Percentiles rank a stretch among this genome's conserved stretches.
phyloP scores from a whole-genome alignment of 2,113 vertebrate species.

The Symphodus melops region DNA sequence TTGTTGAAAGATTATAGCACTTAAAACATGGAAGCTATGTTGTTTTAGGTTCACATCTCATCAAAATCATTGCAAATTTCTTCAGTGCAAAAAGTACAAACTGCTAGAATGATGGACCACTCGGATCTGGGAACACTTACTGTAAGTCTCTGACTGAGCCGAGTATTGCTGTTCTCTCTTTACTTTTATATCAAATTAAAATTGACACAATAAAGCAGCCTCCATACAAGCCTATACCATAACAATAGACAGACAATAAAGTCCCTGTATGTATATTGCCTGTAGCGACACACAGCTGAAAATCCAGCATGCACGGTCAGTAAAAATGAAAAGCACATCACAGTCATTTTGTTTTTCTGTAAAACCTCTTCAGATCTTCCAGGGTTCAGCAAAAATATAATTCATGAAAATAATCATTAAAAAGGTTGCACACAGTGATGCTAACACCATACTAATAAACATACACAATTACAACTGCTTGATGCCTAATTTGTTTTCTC shows the following conservation, averaged over 20 bases:
- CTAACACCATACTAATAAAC: no score
- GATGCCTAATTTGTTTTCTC: no score
- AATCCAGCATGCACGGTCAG: not conserved
- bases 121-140: not conserved
- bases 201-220: not conserved
- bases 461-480: no score
- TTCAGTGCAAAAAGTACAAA: not conserved
- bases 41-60: not conserved
- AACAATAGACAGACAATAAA: not conserved
- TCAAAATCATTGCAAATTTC: not conserved
- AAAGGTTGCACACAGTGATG: not conserved
- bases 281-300: not conserved
- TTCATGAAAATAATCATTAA: not conserved
- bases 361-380: not conserved
- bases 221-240: not conserved
- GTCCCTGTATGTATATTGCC: not conserved
- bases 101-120: no score
- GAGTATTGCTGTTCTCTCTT: not conserved
- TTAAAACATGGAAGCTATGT: no score
- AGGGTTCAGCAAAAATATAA: not conserved
- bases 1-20: no score
- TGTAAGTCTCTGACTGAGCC: not conserved
- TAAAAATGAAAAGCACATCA: slow-evolving; percentile 9
- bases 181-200: not conserved
- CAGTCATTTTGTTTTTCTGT: slow-evolving; percentile 1